Evolutionary conservation across 2,888 invertebrate genomes (phyloP), one percentile per base, ranked within the genome.

Genomic region (Blastobasis lacticolella): DNA sequence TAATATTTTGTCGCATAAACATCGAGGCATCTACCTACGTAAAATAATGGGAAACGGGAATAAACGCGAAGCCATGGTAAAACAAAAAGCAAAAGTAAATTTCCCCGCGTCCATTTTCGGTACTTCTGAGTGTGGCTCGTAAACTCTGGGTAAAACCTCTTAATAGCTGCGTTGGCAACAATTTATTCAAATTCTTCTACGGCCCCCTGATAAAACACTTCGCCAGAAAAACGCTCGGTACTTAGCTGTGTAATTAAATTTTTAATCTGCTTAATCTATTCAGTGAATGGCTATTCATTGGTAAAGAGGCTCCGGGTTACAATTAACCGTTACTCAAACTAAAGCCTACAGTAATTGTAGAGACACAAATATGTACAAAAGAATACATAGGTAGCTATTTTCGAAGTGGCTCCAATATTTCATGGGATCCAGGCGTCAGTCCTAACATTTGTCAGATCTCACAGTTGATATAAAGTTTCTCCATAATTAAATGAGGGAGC

Each of bases 41-140:
- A 23, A 23, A 23, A 23, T 68, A 69, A 65, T 55, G 50, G 49
- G 52, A 59, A 69, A 65, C 54, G 50, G 49, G 52, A 59, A 64
- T 60, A 63, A 66, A 65, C 57, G 58, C 62, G 64, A 62, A 60
- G 62, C 65, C 62, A 62, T 67, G 68, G 71, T 75, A 69, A 73
- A 73, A 70, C 61, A 68, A 69, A 75, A 66, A 67, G 67, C 62
- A 65, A 70, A 74, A 71, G 71, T 66, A 62, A 75, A 75, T 78
- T 76, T 77, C 75, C 71, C 64, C 69, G 61, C 58, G 50, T 57
- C 77, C 70, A 75, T 78, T 75, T 76, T 73, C 71, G 73, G 68
- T 63, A 69, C 71, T 75, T 73, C 65, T 69, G 23, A 23, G 23
- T 23, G 23, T 23, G 54, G 71, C 71, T 76, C 77, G 74, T 76